Base-by-base conservation (phyloP, 1,140 invertebrate species). In the Tachypleus tridentatus region DNA sequence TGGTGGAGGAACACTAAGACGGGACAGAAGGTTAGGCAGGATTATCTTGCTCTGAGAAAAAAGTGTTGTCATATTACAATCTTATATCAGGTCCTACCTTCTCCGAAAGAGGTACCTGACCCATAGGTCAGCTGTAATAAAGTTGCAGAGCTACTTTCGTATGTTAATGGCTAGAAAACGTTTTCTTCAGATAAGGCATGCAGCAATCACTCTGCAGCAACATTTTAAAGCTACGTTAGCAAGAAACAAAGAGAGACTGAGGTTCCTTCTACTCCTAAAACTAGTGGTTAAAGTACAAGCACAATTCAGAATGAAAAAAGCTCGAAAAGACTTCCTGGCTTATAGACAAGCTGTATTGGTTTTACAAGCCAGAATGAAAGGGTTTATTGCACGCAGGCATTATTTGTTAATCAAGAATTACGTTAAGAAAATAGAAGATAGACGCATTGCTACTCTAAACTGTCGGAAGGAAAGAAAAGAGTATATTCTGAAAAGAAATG, bases 61-160 rank as follows among this genome's bases (percentile, higher is more conserved):
- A 52, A 53, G 65, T 48, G 58, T 67, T 52, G 61, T 69, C 54
- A 51, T 62, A 9, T 70, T 74, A 59, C 72, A 73, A 57, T 50
- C 58, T 52, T 5, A 7, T 11, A 59, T 58, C 10, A 70, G 73
- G 57, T 51, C 53, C 4, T 60, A 66, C 51, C 4, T 61, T n/a
- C 56, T 10, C 7, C 64, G 65, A 48, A 56, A 64, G 51, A 51
- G 68, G 53, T 67, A 51, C 58, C 4, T 51, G 50, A 68, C 56
- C 57, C 58, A 57, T 51, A 59, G 57, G 51, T 11, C 51, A 51
- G 70, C 73, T 29, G 62, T 69, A 7, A 51, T 70, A 7, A 65
- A 57, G 5, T 67, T 76, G 56, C 75, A 76, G 62, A 49, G 62
- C 29, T 29, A 52, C 0, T 72, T 64, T 48, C 65, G 71, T 61